Conservation (phyloP, 2,888 invertebrate genomes). For the Cactoblastis cactorum region DNA sequence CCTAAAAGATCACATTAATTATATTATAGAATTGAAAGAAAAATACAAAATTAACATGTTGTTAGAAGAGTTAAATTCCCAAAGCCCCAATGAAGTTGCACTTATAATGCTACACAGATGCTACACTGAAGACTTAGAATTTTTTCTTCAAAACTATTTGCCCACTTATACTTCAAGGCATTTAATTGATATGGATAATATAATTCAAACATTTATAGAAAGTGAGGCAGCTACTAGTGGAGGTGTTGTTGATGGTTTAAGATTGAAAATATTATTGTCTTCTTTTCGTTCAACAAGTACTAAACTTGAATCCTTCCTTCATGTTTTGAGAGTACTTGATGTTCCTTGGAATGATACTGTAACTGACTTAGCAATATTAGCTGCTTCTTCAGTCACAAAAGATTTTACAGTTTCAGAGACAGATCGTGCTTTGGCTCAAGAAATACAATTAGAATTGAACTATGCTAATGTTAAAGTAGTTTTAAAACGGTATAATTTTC, state of each 20-base stretch:
- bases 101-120: constrained; percentile 71
- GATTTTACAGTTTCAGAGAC: constrained; percentile 60
- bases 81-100: constrained; percentile 61
- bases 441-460: constrained; percentile 64
- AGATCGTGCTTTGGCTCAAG: constrained; percentile 53
- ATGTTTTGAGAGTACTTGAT: constrained; percentile 65
- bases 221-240: constrained; percentile 63
- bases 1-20: constrained; percentile 58
- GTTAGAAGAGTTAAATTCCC: constrained; percentile 61
- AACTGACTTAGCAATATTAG: constrained; percentile 48
- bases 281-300: constrained; percentile 53
- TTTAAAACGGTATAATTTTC: constrained; percentile 69
- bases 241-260: constrained; percentile 58
- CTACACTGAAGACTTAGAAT: constrained; percentile 68
- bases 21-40: constrained; percentile 64
- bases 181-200: constrained; percentile 65
- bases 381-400: constrained; percentile 50
- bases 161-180: constrained; percentile 59
- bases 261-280: constrained; percentile 56
- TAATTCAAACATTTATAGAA: constrained; percentile 59
- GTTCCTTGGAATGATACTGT: constrained; percentile 64
- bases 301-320: constrained; percentile 62
- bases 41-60: constrained; percentile 71
- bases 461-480: constrained; percentile 68
- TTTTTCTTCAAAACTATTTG: constrained; percentile 61